A percentile compares a stretch with the other conserved stretches of the same genome.
Evolutionary conservation across 2,797 vertebrate species (phyloP).

Genomic region (Agapornis canus): DNA sequence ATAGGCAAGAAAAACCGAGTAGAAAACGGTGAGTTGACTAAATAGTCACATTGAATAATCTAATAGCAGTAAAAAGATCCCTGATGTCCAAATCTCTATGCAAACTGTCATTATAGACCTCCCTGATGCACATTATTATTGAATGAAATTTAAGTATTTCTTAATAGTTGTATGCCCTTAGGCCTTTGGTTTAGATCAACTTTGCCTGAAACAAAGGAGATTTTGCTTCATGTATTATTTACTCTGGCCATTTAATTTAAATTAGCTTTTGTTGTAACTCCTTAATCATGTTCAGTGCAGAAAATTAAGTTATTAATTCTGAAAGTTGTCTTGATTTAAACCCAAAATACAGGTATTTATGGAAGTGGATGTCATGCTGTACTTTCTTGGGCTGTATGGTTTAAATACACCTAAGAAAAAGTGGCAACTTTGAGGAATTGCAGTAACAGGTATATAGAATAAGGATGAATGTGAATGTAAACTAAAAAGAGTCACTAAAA

Average conservation of each 20-base stretch:
- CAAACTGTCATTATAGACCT: neutral
- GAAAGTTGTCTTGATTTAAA: neutral
- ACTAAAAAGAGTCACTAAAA: neutral
- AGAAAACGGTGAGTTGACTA: neutral
- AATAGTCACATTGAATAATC: neutral
- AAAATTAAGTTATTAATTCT: neutral
- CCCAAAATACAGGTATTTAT: neutral
- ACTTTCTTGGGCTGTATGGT: neutral
- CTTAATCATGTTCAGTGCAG: neutral
- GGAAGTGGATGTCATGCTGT: fast-evolving
- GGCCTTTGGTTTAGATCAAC: neutral
- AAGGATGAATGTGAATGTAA: neutral
- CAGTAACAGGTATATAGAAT: neutral
- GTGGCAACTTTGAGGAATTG: neutral
- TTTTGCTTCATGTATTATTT: constrained; percentile 44
- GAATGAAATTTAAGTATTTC: neutral
- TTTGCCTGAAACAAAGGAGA: constrained; percentile 23
- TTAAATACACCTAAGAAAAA: neutral
- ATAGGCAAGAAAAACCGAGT: neutral
- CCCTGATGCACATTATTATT: neutral
- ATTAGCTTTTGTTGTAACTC: constrained; percentile 13
- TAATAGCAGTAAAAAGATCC: neutral
- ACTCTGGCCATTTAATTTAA: constrained; percentile 30
- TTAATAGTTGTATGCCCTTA: neutral
- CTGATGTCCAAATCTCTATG: neutral